These are phyloP conservation scores for Leucophora obtusa DNA, from an alignment of 2,888 invertebrate genomes.

Conservation along the genomic window DNA sequence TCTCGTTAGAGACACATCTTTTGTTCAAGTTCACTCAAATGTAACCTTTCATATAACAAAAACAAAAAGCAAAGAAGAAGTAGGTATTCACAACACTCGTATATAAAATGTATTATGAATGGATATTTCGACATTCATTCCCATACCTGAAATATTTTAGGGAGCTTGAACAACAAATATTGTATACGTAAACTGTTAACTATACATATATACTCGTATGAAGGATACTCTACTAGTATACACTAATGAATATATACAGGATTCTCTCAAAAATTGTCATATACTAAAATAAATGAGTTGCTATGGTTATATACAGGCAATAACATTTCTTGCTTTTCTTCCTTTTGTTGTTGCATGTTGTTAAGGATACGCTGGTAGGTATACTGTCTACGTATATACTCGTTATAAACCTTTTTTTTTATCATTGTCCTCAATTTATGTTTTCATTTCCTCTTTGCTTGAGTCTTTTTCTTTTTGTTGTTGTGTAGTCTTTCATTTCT, in stretches of 20 bases:
- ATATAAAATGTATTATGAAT: background rate
- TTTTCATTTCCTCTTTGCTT: conserved; percentile 52
- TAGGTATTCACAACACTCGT: conserved; percentile 19
- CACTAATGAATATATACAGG: conserved; percentile 6
- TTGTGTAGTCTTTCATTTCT: conserved; percentile 8
- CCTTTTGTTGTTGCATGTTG: background rate
- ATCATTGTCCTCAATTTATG: conserved; percentile 57
- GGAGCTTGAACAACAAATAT: conserved; percentile 30
- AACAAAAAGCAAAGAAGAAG: background rate
- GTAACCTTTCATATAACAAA: conserved; percentile 44
- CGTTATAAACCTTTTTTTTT: conserved; percentile 17
- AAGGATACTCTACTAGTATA: conserved; percentile 31
- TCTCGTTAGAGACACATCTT: conserved; percentile 47
- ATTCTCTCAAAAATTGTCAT: conserved; percentile 11
- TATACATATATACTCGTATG: background rate
- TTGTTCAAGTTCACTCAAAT: conserved; percentile 61
- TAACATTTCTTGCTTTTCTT: background rate
- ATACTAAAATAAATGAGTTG: conserved; percentile 15
- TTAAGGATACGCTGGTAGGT: background rate
- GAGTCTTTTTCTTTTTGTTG: conserved; percentile 25
- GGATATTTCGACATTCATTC: background rate
- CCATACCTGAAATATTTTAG: background rate
- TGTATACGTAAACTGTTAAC: conserved; percentile 6
- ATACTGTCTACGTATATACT: background rate
- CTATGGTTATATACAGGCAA: conserved; percentile 28